A percentile compares a stretch with the other conserved stretches of the same genome.
Conservation (phyloP, 2,888 invertebrate genomes). For the Bellardia bayeri region DNA sequence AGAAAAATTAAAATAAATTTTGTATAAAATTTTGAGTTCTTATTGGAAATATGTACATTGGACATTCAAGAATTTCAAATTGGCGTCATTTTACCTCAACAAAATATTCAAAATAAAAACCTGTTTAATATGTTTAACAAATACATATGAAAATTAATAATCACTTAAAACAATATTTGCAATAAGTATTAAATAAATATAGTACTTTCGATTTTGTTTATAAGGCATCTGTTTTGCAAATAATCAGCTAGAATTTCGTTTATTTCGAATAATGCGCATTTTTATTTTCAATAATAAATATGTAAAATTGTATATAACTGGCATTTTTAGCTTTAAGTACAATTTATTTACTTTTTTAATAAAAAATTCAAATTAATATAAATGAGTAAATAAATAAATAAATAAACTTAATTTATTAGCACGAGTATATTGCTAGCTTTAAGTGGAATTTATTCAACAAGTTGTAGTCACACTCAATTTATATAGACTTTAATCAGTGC, state of each 20-base stretch:
- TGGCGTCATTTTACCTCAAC: too few relatives aligned
- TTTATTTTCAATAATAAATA: neutral
- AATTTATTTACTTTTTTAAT: conserved; percentile 10
- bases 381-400: conserved; percentile 1
- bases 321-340: neutral
- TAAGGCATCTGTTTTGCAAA: neutral
- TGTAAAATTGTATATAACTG: neutral
- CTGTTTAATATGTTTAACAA: neutral
- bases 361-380: neutral
- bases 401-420: conserved; percentile 4
- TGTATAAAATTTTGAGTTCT: neutral
- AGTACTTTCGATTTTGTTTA: neutral
- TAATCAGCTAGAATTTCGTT: conserved; percentile 10
- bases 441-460: conserved; percentile 29
- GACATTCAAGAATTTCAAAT: too few relatives aligned
- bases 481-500: neutral
- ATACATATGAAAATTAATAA: neutral
- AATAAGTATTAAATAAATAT: neutral
- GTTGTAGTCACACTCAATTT: neutral
- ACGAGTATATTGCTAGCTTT: neutral
- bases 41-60: neutral
- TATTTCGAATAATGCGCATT: conserved; percentile 41
- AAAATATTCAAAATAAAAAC: neutral
- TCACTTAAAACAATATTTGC: neutral
- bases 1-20: neutral